These are phyloP conservation scores for Drymonia ruficornis DNA, from an alignment of 2,888 invertebrate species.

Conservation along the genomic window DNA sequence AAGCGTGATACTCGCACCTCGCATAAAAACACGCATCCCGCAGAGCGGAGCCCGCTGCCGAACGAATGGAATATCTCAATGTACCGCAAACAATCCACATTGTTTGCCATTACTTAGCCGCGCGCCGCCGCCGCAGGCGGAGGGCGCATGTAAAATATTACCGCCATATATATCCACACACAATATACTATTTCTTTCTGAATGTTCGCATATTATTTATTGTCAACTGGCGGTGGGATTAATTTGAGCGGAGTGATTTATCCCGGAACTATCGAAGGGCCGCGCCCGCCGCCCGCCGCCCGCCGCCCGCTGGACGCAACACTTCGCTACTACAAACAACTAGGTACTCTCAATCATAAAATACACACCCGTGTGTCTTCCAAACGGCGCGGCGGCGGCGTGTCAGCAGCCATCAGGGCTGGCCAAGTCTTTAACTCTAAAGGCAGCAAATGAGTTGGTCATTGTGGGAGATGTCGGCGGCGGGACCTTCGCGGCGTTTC, in stretches of 20 bases:
- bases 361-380: too few relatives aligned
- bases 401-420: not conserved
- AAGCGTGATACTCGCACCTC: too few relatives aligned
- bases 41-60: not conserved
- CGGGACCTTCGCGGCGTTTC: not conserved
- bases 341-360: too few relatives aligned
- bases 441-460: not conserved
- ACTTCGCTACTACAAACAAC: too few relatives aligned
- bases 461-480: not conserved
- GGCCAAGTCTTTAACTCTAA: not conserved
- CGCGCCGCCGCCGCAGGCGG: not conserved
- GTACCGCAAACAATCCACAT: not conserved
- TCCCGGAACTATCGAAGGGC: slow-evolving; percentile 4
- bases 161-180: slow-evolving; percentile 21
- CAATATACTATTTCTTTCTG: slow-evolving; percentile 33
- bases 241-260: slow-evolving; percentile 31
- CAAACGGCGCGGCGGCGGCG: too few relatives aligned
- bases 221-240: slow-evolving; percentile 19
- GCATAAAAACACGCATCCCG: too few relatives aligned
- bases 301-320: not conserved
- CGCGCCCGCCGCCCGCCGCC: not conserved
- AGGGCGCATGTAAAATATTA: slow-evolving; percentile 17
- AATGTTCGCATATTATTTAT: slow-evolving; percentile 38
- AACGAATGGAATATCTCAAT: slow-evolving; percentile 1
- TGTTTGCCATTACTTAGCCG: slow-evolving; percentile 13